Conservation (phyloP, 2,888 invertebrate genomes). For the Tetranychus piercei region DNA sequence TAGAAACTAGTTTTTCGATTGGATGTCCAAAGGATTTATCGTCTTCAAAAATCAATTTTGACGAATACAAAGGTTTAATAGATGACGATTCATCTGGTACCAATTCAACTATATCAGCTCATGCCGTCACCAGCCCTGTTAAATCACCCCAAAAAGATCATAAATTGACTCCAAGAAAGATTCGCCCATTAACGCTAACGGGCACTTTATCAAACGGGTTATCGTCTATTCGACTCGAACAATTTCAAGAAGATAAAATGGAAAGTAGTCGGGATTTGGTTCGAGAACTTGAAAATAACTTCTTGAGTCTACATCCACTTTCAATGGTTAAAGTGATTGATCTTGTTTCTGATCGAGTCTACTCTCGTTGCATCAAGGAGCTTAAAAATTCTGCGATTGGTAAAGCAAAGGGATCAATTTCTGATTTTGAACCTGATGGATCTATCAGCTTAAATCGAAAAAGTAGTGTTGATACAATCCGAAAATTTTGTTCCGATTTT, state of each 20-base stretch:
- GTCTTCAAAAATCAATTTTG: not conserved
- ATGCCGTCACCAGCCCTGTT: not conserved
- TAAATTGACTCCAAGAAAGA: not conserved
- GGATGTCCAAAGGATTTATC: not conserved
- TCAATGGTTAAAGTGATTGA: not conserved
- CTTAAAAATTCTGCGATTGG: not conserved
- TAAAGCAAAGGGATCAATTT: not conserved
- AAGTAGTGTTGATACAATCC: not conserved
- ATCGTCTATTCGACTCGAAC: not conserved
- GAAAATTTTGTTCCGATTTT: not conserved
- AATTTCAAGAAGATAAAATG: not conserved
- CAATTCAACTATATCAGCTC: not conserved
- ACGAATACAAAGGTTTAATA: not conserved
- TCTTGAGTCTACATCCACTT: not conserved
- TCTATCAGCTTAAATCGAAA: not conserved
- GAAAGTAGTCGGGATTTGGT: not conserved
- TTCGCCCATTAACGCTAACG: not conserved
- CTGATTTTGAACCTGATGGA: not conserved
- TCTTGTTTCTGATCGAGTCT: not conserved
- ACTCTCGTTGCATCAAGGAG: not conserved
- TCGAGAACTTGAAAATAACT: not conserved
- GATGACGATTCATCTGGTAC: not conserved
- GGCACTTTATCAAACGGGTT: not conserved
- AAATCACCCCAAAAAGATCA: not conserved
- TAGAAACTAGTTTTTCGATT: not conserved